These are phyloP conservation scores for Xylocopa sonorina DNA, from an alignment of 1,140 invertebrate species.

Conservation along the genomic window DNA sequence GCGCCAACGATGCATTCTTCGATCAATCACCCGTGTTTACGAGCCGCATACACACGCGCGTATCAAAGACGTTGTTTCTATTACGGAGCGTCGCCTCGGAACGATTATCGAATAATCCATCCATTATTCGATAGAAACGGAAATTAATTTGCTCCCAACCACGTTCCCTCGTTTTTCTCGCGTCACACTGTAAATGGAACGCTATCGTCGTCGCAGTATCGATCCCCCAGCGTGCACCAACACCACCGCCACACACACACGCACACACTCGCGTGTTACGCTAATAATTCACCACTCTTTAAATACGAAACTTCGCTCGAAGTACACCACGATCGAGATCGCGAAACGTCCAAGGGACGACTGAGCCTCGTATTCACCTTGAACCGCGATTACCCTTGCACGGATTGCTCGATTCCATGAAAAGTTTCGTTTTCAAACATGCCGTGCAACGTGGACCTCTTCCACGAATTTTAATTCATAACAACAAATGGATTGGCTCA, in stretches of 20 bases:
- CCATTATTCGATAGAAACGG: background rate
- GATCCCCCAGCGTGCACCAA: background rate
- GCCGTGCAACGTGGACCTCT: background rate
- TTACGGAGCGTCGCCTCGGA: background rate
- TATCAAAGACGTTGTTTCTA: too few species aligned
- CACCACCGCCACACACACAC: too few species aligned
- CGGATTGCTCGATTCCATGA: too few species aligned
- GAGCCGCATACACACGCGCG: too few species aligned
- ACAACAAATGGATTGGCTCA: too few species aligned
- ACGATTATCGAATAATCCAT: background rate
- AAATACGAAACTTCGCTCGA: background rate
- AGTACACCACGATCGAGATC: background rate
- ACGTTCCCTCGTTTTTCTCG: background rate
- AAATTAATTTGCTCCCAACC: background rate
- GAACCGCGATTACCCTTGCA: background rate
- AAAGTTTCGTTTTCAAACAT: background rate
- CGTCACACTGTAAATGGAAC: background rate
- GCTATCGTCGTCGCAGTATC: background rate
- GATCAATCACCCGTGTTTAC: background rate
- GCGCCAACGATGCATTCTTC: background rate
- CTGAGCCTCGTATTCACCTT: background rate
- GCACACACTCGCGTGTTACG: background rate
- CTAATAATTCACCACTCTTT: constrained; percentile 2
- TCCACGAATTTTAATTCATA: too few species aligned
- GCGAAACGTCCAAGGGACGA: background rate